A percentile compares a stretch with the other conserved stretches of the same genome.
Conservation (phyloP, 2,888 invertebrate species). For the Abrostola tripartita region DNA sequence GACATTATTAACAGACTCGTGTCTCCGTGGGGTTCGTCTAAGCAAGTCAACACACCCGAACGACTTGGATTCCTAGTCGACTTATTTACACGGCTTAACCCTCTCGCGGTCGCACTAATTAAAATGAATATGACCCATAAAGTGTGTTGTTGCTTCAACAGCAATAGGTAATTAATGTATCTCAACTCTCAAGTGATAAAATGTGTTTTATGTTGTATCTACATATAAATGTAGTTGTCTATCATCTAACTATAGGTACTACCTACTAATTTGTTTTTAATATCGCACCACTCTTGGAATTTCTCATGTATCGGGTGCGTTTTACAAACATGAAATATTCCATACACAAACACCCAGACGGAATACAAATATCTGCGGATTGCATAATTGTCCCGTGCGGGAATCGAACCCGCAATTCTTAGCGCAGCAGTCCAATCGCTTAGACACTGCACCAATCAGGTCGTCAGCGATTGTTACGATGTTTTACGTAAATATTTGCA, state of each 20-base stretch:
- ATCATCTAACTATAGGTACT: not conserved
- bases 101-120: slow-evolving; percentile 25
- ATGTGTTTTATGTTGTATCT: not conserved
- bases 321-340: too few species aligned
- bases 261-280: too few species aligned
- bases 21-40: slow-evolving; percentile 54
- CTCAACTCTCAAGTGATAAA: slow-evolving; percentile 7
- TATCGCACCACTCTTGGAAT: too few species aligned
- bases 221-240: not conserved
- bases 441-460: too few species aligned
- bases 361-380: too few species aligned
- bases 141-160: slow-evolving; percentile 22
- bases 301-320: too few species aligned
- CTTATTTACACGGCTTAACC: slow-evolving; percentile 13
- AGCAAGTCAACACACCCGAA: slow-evolving; percentile 26
- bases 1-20: slow-evolving; percentile 63
- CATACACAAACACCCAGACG: too few species aligned
- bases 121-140: slow-evolving; percentile 23
- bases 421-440: too few species aligned
- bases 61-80: slow-evolving; percentile 28
- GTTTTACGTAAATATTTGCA: too few species aligned
- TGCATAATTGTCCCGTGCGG: too few species aligned
- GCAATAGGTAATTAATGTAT: slow-evolving; percentile 2
- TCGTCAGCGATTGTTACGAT: too few species aligned
- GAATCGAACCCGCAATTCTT: too few species aligned